These are phyloP conservation scores for Drosophila kanekoi DNA, from an alignment of 2,888 invertebrate genomes.

Conservation along the genomic window DNA sequence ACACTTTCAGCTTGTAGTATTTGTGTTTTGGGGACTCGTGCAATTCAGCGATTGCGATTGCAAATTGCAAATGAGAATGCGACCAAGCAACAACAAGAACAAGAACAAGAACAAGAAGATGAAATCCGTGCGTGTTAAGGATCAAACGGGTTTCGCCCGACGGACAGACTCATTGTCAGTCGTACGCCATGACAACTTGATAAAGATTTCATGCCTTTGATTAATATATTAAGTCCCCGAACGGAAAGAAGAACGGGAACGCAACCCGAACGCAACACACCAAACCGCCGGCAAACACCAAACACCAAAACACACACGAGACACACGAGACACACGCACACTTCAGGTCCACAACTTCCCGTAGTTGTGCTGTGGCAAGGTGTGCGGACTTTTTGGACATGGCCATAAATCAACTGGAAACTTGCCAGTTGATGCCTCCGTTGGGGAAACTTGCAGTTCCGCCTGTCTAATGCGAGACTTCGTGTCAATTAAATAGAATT, in stretches of 20 bases:
- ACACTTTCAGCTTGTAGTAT: conserved; percentile 1
- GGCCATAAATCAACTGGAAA: conserved; percentile 67
- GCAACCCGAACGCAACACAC: not conserved
- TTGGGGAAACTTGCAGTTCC: conserved; percentile 56
- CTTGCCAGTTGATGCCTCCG: conserved; percentile 44
- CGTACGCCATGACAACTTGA: conserved; percentile 72
- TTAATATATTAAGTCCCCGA: conserved; percentile 71
- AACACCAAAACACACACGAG: conserved; percentile 8
- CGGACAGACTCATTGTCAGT: conserved; percentile 50
- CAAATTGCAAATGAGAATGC: conserved; percentile 64
- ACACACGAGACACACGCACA: not conserved
- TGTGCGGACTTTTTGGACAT: conserved; percentile 68
- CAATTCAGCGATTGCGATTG: conserved; percentile 46
- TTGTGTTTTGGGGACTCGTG: conserved; percentile 26
- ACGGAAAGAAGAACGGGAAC: conserved; percentile 11
- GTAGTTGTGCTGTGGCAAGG: conserved; percentile 39
- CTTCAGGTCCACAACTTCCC: not conserved
- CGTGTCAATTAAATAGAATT: conserved; percentile 56
- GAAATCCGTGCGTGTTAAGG: conserved; percentile 68
- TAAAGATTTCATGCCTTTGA: conserved; percentile 78
- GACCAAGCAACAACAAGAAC: conserved; percentile 16
- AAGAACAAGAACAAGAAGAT: conserved; percentile 3
- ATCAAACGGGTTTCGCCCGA: conserved; percentile 68
- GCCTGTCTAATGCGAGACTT: conserved; percentile 53
- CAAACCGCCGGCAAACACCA: conserved; percentile 41